Conservation (phyloP, 2,113 vertebrate species). For the Psephotus haematonotus region DNA sequence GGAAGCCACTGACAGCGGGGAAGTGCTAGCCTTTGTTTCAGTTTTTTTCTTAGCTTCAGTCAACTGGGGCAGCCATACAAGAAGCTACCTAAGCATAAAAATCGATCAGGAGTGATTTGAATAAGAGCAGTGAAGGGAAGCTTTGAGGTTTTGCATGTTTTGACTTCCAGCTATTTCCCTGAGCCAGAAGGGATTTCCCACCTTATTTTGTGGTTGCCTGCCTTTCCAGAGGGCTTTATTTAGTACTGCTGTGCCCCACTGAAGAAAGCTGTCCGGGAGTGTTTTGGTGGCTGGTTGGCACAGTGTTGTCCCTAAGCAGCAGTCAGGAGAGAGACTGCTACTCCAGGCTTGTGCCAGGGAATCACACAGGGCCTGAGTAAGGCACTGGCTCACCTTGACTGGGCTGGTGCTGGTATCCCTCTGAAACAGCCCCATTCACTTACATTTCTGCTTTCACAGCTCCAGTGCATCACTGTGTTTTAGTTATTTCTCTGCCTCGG, state of each 20-base stretch:
- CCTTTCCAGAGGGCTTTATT: neutral
- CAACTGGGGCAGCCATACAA: neutral
- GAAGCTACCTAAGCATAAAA: neutral
- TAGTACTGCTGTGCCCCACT: neutral
- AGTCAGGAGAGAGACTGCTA: rapidly evolving
- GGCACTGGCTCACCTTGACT: neutral
- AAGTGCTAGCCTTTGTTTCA: neutral
- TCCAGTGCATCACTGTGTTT: neutral
- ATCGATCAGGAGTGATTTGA: neutral
- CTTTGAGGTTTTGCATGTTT: neutral
- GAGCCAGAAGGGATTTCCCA: neutral
- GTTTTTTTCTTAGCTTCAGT: neutral
- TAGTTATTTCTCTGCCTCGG: conserved; percentile 15
- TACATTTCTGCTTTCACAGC: conserved; percentile 20
- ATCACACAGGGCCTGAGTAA: neutral
- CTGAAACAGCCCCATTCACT: neutral
- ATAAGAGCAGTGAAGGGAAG: neutral
- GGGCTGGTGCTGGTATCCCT: neutral
- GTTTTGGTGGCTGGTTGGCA: neutral
- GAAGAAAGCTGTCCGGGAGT: rapidly evolving
- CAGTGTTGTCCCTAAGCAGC: neutral
- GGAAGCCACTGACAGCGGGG: neutral
- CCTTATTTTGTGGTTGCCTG: neutral
- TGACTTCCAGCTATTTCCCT: neutral
- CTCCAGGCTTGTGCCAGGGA: neutral